phyloP scores from a whole-genome alignment of 2,113 vertebrate species.

The Sinocyclocheilus maitianheensis region DNA sequence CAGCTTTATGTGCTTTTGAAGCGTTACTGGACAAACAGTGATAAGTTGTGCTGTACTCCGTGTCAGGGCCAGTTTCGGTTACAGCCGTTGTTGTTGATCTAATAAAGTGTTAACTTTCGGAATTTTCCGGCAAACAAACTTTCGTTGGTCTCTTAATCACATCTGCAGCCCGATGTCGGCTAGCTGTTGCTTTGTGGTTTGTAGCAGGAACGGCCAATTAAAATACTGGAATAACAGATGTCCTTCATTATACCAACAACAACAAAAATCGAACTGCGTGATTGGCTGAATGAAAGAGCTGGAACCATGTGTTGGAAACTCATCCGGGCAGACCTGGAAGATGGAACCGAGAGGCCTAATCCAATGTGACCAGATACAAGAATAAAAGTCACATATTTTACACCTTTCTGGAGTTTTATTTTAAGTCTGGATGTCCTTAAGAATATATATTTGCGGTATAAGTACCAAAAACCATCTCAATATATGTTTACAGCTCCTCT shows the following conservation, averaged over 20 bases:
- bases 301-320: slow-evolving; percentile 4
- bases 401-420: too few relatives aligned
- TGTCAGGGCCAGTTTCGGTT: neutral
- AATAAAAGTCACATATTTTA: neutral
- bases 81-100: neutral
- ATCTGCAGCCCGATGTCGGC: slow-evolving; percentile 29
- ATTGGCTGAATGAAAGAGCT: neutral
- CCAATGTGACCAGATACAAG: neutral
- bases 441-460: too few relatives aligned
- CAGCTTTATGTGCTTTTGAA: neutral
- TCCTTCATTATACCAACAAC: slow-evolving; percentile 45
- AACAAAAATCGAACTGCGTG: slow-evolving; percentile 30
- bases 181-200: slow-evolving; percentile 30
- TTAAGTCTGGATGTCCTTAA: too few relatives aligned
- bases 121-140: slow-evolving; percentile 11
- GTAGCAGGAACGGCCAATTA: slow-evolving; percentile 40
- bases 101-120: neutral
- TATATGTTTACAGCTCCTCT: too few relatives aligned
- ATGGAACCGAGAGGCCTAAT: neutral
- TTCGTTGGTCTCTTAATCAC: slow-evolving; percentile 22
- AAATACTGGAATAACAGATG: slow-evolving; percentile 56
- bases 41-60: neutral
- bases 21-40: too few relatives aligned
- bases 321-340: neutral
- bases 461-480: too few relatives aligned